Evolutionary conservation across 2,888 invertebrate species (phyloP).

Genomic region (Tiphia femorata): DNA sequence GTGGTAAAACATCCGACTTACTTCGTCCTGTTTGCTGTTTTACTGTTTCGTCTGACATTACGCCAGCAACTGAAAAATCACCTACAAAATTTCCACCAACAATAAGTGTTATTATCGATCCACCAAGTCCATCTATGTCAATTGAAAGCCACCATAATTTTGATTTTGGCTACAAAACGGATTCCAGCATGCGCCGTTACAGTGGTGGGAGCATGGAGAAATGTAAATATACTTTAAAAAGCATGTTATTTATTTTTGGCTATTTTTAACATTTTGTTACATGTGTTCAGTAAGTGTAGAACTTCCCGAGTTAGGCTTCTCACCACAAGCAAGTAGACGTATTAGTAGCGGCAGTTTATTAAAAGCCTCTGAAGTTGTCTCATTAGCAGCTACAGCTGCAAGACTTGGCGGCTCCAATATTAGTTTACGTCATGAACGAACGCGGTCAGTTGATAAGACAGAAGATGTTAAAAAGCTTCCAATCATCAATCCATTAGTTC

Average conservation of each 20-base stretch:
- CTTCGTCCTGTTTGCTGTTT: constrained; percentile 57
- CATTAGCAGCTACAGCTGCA: constrained; percentile 74
- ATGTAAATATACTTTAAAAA: constrained; percentile 55
- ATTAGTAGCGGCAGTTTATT: constrained; percentile 93
- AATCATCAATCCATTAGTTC: constrained; percentile 90
- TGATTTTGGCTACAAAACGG: constrained; percentile 36
- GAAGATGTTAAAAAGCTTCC: constrained; percentile 78
- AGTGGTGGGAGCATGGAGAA: constrained; percentile 65
- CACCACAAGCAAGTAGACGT: constrained; percentile 87
- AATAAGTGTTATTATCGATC: constrained; percentile 67
- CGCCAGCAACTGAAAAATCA: constrained; percentile 45
- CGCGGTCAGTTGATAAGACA: constrained; percentile 73
- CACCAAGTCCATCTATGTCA: constrained; percentile 66
- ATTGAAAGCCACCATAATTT: constrained; percentile 57
- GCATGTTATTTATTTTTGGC: no score
- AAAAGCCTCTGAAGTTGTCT: constrained; percentile 78
- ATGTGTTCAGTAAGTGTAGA: constrained; percentile 65
- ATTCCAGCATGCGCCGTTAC: neutral
- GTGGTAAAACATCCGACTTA: constrained; percentile 43
- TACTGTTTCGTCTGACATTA: constrained; percentile 49
- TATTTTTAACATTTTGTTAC: constrained; percentile 6
- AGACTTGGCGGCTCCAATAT: constrained; percentile 68
- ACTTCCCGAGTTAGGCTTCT: constrained; percentile 74
- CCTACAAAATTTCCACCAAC: constrained; percentile 59
- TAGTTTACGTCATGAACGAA: constrained; percentile 59